Base-by-base conservation (phyloP, 2,113 vertebrate species). In the Sander lucioperca region DNA sequence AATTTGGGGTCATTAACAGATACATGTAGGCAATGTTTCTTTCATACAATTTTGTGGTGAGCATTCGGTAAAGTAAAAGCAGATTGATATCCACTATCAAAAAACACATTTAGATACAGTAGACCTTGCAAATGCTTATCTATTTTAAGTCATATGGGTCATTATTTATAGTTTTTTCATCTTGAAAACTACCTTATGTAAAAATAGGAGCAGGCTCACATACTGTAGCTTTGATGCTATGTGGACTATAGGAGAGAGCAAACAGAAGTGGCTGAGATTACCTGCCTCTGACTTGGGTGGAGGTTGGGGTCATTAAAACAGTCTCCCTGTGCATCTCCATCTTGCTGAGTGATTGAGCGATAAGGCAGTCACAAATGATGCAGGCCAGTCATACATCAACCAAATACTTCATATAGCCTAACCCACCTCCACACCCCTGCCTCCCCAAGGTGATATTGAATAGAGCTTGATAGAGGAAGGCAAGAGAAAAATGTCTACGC, bases 311-410 rank as follows among this genome's bases (percentile, higher is more conserved):
- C 90, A 89, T 89, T 91, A 85, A 89, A 90, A 86, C 70, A 76
- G 66, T 80, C 81, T 69, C 75, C 84, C 77, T 14, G 50, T 83
- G 77, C 73, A 73, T 88, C 84, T 89, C 89, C 88, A 91, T 91
- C 91, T 91, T 70, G 64, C 74, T 90, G 85, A 93, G 77, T 92
- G 91, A 94, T 91, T 75, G 84, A 86, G 77, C 64, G 86, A 90
- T 91, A 89, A 84, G 79, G 80, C 76, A 89, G 86, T 90, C 91
- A 92, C 53, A 87, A 85, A 82, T 81, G 80, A 90, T 89, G 84
- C 79, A 27, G 75, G 33, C 64, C 63, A 47, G 63, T 80, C 83
- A 82, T 94, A 84, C 69, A 92, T 94, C 90, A 94, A 85, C 66
- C 54, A 86, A 90, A 90, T 82, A 88, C 78, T 82, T 79, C 47